Evolutionary conservation across 1,140 invertebrate species (phyloP), one percentile per base, ranked within the genome.

Genomic region (Andrena cerasifolii): DNA sequence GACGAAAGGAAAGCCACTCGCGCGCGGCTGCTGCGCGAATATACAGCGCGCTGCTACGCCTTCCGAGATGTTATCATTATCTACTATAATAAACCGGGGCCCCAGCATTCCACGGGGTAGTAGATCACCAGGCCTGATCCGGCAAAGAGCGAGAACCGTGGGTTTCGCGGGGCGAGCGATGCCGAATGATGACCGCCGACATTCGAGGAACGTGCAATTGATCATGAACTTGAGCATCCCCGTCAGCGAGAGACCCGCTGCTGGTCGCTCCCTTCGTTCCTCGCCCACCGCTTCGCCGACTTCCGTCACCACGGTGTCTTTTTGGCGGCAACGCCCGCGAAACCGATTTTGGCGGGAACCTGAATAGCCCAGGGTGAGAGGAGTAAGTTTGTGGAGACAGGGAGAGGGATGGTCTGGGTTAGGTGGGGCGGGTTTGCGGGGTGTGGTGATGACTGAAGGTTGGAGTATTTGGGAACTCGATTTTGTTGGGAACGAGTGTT

Each of bases 41-140:
- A 65, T 66, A 68, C 67, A n/a, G 45, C 36, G 45, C 21, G 36
- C 24, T 84, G 82, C 83, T 87, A 89, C 84, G 86, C 84, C 81
- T 82, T 78, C 10, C 79, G 76, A 87, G 88, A 91, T 90, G 87
- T 88, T 91, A 90, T 90, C 89, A 87, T 91, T 90, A 90, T 91
- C 85, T 86, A 62, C 86, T 89, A 88, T 90, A 90, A 91, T 91
- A 91, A 91, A 89, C 86, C 82, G 78, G 66, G 74, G 58, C 51
- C 33, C 80, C 80, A 79, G 78, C 87, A 89, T 89, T 89, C 85
- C 86, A 75, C 56, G 67, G 61, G 58, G 82, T 79, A 78, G 84
- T 88, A 86, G 80, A 88, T 89, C 86, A 87, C 74, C 76, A n/a
- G 82, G 18, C 80, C 47, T 78, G 75, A 63, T 77, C 59, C 70